phyloP scores from a whole-genome alignment of 2,797 vertebrate species.

The Threskiornis aethiopicus region DNA sequence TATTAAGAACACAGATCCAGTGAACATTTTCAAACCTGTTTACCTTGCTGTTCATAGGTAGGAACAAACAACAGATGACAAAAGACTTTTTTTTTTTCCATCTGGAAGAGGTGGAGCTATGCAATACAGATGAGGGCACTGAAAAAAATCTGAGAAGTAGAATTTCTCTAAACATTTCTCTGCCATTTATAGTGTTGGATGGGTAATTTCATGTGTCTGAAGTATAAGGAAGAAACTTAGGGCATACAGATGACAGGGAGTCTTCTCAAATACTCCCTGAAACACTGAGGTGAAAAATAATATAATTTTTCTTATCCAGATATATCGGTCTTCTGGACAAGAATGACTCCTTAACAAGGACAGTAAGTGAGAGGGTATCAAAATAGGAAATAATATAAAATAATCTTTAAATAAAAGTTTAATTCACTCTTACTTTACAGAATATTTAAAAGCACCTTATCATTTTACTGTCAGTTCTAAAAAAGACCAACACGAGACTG shows the following conservation, averaged over 20 bases:
- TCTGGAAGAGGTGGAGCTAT: not conserved
- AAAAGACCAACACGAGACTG: conserved; percentile 45
- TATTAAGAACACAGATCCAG: not conserved
- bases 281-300: not conserved
- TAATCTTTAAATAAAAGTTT: conserved; percentile 73
- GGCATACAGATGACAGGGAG: not conserved
- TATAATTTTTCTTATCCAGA: not conserved
- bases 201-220: not conserved
- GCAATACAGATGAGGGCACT: not conserved
- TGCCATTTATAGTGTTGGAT: not conserved
- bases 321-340: not conserved
- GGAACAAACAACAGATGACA: not conserved
- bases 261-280: not conserved
- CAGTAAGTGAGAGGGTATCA: not conserved
- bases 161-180: not conserved
- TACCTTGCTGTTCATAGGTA: not conserved
- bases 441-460: conserved; percentile 75
- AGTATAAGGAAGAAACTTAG: not conserved
- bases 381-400: conserved; percentile 44
- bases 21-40: not conserved
- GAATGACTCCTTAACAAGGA: not conserved
- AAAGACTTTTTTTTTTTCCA: not conserved
- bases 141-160: not conserved
- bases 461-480: conserved; percentile 62
- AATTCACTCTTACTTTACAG: conserved; percentile 74